Evolutionary conservation across 2,113 vertebrate species (phyloP).

Genomic region (Helogale parvula): DNA sequence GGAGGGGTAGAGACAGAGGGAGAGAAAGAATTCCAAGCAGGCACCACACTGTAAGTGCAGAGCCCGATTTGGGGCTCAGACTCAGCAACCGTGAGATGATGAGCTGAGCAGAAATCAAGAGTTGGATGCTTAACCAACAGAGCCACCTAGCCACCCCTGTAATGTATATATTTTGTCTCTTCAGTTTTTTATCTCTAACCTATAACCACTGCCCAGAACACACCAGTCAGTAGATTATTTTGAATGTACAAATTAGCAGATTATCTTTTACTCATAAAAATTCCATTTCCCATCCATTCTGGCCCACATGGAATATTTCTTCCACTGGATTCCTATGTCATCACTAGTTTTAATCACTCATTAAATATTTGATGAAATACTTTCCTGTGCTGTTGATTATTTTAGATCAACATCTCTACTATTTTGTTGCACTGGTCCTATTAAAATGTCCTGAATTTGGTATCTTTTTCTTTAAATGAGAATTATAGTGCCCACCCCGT

Average conservation of each 20-base stretch:
- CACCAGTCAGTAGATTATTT: not conserved
- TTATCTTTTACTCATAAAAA: not conserved
- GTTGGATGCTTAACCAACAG: too few relatives aligned
- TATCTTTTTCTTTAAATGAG: not conserved
- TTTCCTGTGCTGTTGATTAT: not conserved
- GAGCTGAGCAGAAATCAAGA: too few relatives aligned
- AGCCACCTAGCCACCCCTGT: too few relatives aligned
- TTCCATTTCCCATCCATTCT: not conserved
- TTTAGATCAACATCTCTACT: not conserved
- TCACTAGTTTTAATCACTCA: not conserved
- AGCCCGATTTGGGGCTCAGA: too few relatives aligned
- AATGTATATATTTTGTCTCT: too few relatives aligned
- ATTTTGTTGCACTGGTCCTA: not conserved
- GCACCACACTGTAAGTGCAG: too few relatives aligned
- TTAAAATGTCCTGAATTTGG: not conserved
- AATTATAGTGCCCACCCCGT: not conserved
- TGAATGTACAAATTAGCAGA: not conserved
- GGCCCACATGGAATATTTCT: not conserved
- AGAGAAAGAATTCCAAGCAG: too few relatives aligned
- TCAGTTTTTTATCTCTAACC: not conserved
- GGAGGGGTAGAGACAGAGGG: too few relatives aligned
- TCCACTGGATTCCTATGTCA: not conserved
- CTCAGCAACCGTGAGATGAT: too few relatives aligned
- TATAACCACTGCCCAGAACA: not conserved
- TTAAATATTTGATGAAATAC: not conserved